Evolutionary conservation across 2,113 vertebrate genomes (phyloP), one percentile per base, ranked within the genome.

Genomic region (Cervus canadensis): DNA sequence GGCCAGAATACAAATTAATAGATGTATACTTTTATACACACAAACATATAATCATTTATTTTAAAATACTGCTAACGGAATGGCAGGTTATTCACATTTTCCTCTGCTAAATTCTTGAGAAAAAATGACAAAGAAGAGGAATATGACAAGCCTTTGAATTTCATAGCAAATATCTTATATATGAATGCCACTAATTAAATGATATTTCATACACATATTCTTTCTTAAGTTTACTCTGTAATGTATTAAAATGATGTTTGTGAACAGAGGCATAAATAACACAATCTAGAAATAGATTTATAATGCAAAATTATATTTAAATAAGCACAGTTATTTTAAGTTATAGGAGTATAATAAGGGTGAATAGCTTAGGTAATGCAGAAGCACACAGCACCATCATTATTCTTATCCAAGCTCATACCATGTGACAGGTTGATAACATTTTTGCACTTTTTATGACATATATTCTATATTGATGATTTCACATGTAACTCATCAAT

Each of bases 271-370:
- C 50, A 94, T 92, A 97, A 96, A 96, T 95, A 96, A 93, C 89
- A 83, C 76, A 59, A 26, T 26, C 43, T 95, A 76, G 21, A 48
- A 96, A 93, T 94, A 76, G 43, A 97, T 97, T 97, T 96, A 4
- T 56, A 54, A 52, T 40, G 56, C 6, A 81, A 97, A 95, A 93
- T 95, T 97, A 1, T 52, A 87, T 94, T 97, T 94, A 89, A 56
- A 91, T 97, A 52, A 85, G 43, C 48, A 45, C 78, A 89, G 30
- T 83, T 97, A 93, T 97, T 85, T 97, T 79, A 96, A 96, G 82
- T 26, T 28, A 40, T 19, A 86, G 2, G 2, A 85, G n/a, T 83
- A 2, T 15, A 88, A 83, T 79, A n/a, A 52, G 45, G 28, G 89
- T 95, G 28, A 78, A 43, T 6, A 96, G 21, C 17, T 91, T 94